Evolutionary conservation across 2,888 invertebrate species (phyloP).

Genomic region (Plemyria rubiginata): DNA sequence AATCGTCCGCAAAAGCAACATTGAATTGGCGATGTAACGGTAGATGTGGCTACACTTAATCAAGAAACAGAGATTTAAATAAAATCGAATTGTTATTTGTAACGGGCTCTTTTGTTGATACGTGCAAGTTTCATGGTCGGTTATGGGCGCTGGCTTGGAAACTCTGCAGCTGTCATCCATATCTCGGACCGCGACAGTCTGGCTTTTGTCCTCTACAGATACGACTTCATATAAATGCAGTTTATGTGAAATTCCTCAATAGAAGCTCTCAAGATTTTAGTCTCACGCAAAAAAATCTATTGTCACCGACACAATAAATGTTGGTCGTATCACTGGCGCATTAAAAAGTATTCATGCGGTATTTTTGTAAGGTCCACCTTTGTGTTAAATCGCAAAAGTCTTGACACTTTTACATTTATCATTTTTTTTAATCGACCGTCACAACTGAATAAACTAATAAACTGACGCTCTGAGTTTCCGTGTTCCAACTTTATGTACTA

Average conservation of each 20-base stretch:
- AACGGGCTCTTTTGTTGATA: constrained; percentile 73
- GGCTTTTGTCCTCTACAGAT: constrained; percentile 72
- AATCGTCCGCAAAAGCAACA: constrained; percentile 52
- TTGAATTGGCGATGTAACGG: constrained; percentile 53
- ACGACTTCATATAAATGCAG: constrained; percentile 84
- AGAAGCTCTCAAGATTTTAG: constrained; percentile 76
- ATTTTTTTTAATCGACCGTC: constrained; percentile 58
- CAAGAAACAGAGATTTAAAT: constrained; percentile 67
- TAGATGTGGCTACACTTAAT: constrained; percentile 73
- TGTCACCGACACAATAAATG: constrained; percentile 74
- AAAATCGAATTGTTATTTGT: constrained; percentile 71
- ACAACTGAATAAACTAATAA: constrained; percentile 38
- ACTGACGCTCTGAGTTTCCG: constrained; percentile 39
- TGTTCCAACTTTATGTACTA: no score
- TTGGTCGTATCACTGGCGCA: constrained; percentile 83
- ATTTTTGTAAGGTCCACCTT: constrained; percentile 73
- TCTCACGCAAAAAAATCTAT: constrained; percentile 76
- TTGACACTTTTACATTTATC: constrained; percentile 78
- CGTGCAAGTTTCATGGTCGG: constrained; percentile 75
- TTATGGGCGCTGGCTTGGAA: constrained; percentile 64
- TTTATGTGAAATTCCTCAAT: constrained; percentile 79
- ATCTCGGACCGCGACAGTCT: constrained; percentile 71
- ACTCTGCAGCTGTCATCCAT: constrained; percentile 78
- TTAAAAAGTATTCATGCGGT: constrained; percentile 85
- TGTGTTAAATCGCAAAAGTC: constrained; percentile 70